phyloP scores from a whole-genome alignment of 2,797 vertebrate species.

The Dipus sagitta region DNA sequence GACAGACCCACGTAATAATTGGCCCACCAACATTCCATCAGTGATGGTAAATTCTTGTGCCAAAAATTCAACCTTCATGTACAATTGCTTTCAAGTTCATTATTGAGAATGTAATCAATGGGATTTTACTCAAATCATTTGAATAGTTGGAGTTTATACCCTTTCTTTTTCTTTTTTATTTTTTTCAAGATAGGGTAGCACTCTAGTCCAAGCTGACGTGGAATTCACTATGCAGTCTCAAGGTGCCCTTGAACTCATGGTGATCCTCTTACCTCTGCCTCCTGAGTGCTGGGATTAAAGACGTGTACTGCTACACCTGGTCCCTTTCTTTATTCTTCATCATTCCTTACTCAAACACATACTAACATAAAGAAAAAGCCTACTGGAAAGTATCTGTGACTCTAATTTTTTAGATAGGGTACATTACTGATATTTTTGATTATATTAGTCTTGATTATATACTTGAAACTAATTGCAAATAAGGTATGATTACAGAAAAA shows the following conservation, averaged over 20 bases:
- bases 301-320: no score
- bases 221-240: no score
- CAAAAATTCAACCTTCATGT: neutral
- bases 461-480: neutral
- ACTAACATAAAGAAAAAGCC: neutral
- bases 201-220: no score
- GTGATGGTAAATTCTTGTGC: neutral
- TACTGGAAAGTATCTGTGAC: neutral
- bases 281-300: no score
- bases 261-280: no score
- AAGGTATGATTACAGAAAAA: neutral
- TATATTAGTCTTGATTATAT: neutral
- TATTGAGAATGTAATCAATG: neutral
- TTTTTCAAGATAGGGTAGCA: no score
- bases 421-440: neutral
- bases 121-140: neutral
- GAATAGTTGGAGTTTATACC: neutral
- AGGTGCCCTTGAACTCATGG: no score
- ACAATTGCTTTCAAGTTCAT: slow-evolving; percentile 4
- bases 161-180: no score
- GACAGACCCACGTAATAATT: no score
- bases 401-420: neutral
- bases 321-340: neutral
- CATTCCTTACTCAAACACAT: neutral
- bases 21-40: no score